A percentile compares a stretch with the other conserved stretches of the same genome.
phyloP scores from a whole-genome alignment of 2,113 vertebrate species.

The Myrmecobius fasciatus region DNA sequence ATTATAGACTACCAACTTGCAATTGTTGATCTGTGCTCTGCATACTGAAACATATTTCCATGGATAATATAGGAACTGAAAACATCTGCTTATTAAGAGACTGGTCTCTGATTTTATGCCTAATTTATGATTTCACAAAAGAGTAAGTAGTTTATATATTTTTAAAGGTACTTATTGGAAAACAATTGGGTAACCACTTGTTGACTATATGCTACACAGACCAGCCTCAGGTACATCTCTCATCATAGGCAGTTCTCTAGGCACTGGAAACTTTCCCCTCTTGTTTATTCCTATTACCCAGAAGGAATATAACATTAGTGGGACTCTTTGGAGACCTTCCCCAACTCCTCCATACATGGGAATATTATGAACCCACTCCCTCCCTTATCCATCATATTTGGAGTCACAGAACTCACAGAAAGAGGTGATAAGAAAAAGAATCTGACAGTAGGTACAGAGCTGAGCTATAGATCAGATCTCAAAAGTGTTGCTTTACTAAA shows the following conservation, averaged over 20 bases:
- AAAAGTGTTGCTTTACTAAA: background rate
- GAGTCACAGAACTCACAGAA: background rate
- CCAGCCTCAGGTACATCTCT: background rate
- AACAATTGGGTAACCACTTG: background rate
- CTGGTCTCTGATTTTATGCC: constrained; percentile 21
- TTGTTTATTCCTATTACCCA: background rate
- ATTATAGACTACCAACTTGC: background rate
- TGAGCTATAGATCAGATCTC: background rate
- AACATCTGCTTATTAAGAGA: constrained; percentile 15
- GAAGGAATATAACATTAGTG: background rate
- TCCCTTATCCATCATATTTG: background rate
- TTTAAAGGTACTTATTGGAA: background rate
- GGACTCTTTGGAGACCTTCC: background rate
- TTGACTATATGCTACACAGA: background rate
- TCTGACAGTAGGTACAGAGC: background rate
- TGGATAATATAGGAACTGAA: background rate
- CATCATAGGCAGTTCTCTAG: background rate
- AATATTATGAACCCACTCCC: no score
- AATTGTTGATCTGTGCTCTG: constrained; percentile 44
- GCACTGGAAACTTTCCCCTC: background rate
- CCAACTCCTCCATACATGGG: background rate
- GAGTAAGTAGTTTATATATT: background rate
- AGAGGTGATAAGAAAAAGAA: background rate
- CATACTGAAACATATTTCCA: constrained; percentile 17
- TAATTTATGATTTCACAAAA: background rate